A percentile compares a stretch with the other conserved stretches of the same genome.
Conservation (phyloP, 2,113 vertebrate genomes). For the Pollimyrus isidori region DNA sequence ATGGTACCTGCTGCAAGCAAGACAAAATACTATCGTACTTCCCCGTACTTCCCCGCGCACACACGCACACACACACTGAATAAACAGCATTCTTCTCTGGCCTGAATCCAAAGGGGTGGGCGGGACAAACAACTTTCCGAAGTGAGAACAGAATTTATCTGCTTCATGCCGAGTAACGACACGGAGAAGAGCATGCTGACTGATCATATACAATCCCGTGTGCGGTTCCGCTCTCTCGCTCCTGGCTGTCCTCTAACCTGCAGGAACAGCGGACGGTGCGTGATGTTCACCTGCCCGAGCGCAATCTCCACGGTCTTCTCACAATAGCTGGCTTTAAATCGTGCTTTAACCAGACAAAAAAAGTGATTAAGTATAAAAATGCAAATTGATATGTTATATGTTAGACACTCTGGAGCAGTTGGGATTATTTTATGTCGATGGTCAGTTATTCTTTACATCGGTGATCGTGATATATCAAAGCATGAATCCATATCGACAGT, state of each 20-base stretch:
- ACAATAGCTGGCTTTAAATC: neutral
- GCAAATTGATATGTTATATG: neutral
- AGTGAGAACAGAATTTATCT: neutral
- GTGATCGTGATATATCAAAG: neutral
- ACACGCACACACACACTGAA: neutral
- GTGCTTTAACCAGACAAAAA: neutral
- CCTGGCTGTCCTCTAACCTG: neutral
- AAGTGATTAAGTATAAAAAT: neutral
- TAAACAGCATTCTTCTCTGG: neutral
- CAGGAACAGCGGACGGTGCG: neutral
- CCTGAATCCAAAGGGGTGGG: constrained; percentile 1
- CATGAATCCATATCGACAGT: neutral
- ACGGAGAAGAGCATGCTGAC: neutral
- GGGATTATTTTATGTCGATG: neutral
- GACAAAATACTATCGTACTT: neutral
- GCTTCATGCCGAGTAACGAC: neutral
- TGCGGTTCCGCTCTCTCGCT: neutral
- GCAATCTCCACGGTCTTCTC: neutral
- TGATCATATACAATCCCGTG: neutral
- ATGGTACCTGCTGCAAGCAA: neutral
- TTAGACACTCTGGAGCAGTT: neutral
- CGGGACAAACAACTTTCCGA: neutral
- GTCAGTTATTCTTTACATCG: neutral
- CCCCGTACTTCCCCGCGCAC: neutral
- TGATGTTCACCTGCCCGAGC: neutral